These are phyloP conservation scores for Syrmaticus mikado DNA, from an alignment of 2,113 vertebrate genomes.

Conservation along the genomic window DNA sequence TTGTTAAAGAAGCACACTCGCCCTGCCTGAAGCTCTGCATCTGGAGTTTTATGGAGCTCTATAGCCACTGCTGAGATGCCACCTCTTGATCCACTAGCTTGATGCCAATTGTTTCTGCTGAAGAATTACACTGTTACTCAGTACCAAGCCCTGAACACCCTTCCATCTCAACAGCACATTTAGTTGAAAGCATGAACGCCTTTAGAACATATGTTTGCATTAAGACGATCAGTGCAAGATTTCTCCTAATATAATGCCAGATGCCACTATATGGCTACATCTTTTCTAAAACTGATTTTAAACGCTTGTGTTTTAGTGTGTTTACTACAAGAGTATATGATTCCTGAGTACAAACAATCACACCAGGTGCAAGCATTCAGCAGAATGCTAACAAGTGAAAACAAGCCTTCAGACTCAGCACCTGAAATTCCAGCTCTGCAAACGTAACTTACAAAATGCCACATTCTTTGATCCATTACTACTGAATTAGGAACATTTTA, in stretches of 20 bases:
- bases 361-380: neutral
- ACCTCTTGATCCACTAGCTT: neutral
- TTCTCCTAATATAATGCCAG: neutral
- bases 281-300: neutral
- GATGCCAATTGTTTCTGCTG: neutral
- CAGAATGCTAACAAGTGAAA: neutral
- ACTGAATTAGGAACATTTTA: neutral
- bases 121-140: neutral
- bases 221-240: neutral
- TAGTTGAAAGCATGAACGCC: neutral
- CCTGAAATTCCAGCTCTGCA: conserved; percentile 6
- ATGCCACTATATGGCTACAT: accelerated
- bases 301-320: neutral
- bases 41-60: neutral
- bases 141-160: neutral
- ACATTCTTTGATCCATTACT: neutral
- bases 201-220: neutral
- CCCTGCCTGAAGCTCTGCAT: neutral
- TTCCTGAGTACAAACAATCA: neutral
- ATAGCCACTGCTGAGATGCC: neutral
- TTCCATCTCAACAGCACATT: neutral
- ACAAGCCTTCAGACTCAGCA: neutral
- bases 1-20: neutral
- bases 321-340: neutral
- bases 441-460: neutral